phyloP scores from a whole-genome alignment of 2,888 invertebrate species.

The Orchesella flavescens region DNA sequence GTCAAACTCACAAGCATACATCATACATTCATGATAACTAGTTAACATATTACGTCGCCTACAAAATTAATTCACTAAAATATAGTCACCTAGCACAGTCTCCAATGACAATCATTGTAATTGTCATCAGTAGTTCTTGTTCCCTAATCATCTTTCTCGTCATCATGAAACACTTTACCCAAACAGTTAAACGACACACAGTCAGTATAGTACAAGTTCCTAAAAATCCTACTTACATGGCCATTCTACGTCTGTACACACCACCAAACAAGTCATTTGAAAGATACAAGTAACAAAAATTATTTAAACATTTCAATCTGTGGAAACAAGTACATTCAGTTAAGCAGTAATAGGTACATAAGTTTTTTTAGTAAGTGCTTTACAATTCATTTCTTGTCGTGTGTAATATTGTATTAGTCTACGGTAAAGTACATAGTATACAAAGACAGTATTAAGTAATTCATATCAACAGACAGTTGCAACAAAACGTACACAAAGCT shows the following conservation, averaged over 20 bases:
- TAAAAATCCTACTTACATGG: neutral
- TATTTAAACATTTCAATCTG: too few relatives aligned
- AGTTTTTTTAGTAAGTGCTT: slow-evolving; percentile 2
- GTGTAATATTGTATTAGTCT: neutral
- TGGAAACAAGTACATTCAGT: neutral
- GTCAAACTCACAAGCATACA: slow-evolving; percentile 41
- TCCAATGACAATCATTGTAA: too few relatives aligned
- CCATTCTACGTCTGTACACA: neutral
- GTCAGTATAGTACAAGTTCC: slow-evolving; percentile 22
- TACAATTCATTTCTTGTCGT: slow-evolving; percentile 14
- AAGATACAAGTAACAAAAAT: too few relatives aligned
- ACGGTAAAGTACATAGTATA: slow-evolving; percentile 32
- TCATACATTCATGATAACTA: slow-evolving; percentile 17
- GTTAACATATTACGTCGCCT: too few relatives aligned
- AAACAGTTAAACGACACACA: slow-evolving; percentile 29
- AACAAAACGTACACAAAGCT: slow-evolving; percentile 42
- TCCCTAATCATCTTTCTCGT: too few relatives aligned
- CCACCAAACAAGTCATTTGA: too few relatives aligned
- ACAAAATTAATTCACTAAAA: too few relatives aligned
- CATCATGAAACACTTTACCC: neutral
- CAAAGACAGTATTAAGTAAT: neutral
- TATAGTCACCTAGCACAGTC: too few relatives aligned
- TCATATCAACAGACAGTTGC: slow-evolving; percentile 52
- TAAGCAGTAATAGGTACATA: slow-evolving; percentile 1
- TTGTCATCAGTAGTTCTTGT: too few relatives aligned